A percentile compares a stretch with the other conserved stretches of the same genome.
These are phyloP conservation scores for Drosophila sp. DNA, from an alignment of 1,140 invertebrate genomes.

Conservation along the genomic window DNA sequence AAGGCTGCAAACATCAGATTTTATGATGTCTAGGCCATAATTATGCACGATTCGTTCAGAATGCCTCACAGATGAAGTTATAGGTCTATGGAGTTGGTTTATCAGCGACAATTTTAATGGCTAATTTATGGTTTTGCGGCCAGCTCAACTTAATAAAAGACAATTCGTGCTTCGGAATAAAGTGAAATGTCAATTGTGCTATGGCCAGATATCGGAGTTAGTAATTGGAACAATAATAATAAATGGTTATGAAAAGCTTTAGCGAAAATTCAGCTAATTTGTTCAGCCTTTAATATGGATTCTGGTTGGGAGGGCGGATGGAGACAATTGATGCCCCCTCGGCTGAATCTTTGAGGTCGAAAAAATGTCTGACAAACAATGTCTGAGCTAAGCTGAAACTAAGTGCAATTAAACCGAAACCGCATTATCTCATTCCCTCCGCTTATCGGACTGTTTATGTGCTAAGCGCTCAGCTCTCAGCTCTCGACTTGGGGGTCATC, in stretches of 20 bases:
- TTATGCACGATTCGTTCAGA: conserved; percentile 50
- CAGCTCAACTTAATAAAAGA: conserved; percentile 19
- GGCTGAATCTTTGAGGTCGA: background rate
- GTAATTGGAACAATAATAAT: conserved; percentile 20
- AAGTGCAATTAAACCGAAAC: conserved; percentile 69
- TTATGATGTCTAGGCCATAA: conserved; percentile 74
- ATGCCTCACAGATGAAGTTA: conserved; percentile 3
- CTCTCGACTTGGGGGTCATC: conserved; percentile 47
- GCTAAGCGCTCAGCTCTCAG: conserved; percentile 46
- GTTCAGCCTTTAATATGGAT: conserved; percentile 1
- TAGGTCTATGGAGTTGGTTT: conserved; percentile 17
- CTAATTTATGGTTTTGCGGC: conserved; percentile 17
- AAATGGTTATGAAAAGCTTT: background rate
- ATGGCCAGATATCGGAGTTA: background rate
- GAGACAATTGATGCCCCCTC: background rate
- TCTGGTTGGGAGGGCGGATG: background rate
- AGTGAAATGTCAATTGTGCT: conserved; percentile 7
- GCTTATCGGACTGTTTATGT: conserved; percentile 54
- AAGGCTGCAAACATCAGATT: conserved; percentile 66
- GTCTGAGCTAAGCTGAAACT: conserved; percentile 51
- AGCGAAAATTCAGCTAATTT: conserved; percentile 9
- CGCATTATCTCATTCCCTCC: conserved; percentile 57
- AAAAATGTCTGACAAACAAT: conserved; percentile 27
- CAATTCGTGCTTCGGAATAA: conserved; percentile 17
- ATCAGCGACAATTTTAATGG: conserved; percentile 42